phyloP scores from a whole-genome alignment of 2,113 vertebrate genomes.

The Colius striatus region DNA sequence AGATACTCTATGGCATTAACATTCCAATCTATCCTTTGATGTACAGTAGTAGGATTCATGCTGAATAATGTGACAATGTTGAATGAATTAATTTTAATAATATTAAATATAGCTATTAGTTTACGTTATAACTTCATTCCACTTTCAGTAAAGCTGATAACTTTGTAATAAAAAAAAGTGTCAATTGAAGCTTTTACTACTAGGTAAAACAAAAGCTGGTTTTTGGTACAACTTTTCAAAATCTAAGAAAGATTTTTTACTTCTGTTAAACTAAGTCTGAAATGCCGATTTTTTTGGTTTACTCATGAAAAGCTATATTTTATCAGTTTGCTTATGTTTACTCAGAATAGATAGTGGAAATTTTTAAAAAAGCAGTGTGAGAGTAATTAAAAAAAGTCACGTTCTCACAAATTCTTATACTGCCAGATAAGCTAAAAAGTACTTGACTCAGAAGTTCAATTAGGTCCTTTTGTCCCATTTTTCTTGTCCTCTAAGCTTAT shows the following conservation, averaged over 20 bases:
- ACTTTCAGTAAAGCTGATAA: not conserved
- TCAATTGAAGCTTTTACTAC: not conserved
- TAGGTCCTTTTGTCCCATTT: not conserved
- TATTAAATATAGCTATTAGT: not conserved
- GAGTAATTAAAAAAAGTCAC: not conserved
- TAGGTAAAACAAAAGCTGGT: not conserved
- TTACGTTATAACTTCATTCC: not conserved
- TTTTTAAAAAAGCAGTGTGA: not conserved
- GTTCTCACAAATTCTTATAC: not conserved
- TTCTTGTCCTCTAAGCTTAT: not conserved
- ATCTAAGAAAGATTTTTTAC: not conserved
- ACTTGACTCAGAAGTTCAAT: not conserved
- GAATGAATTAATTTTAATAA: slow-evolving; percentile 7
- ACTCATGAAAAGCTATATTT: not conserved
- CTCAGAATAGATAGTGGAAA: not conserved
- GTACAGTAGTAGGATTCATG: not conserved
- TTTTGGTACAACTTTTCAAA: not conserved
- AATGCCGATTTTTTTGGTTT: not conserved
- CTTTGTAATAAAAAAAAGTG: not conserved
- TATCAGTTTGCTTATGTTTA: not conserved
- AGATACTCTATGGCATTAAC: not conserved
- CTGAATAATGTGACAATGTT: not conserved
- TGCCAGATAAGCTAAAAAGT: not conserved
- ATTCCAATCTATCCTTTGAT: slow-evolving; percentile 7
- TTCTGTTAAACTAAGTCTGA: not conserved